These are phyloP conservation scores for Erythrocebus patas DNA, from an alignment of 2,113 vertebrate species.

Conservation along the genomic window DNA sequence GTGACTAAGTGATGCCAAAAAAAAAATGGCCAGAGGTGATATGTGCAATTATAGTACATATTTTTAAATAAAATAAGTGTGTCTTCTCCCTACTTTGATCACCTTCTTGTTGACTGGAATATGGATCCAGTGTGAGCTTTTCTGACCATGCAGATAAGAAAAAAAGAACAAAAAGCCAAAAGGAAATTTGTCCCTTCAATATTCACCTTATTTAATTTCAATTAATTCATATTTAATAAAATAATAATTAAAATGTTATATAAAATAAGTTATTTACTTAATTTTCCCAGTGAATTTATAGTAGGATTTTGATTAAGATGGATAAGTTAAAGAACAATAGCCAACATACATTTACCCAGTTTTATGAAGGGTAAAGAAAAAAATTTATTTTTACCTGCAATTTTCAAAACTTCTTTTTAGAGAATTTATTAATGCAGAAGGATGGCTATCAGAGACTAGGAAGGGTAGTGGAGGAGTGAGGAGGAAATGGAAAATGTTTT, in stretches of 20 bases:
- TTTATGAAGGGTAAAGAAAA: not conserved
- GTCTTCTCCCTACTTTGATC: not conserved
- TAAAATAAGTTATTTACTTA: not conserved
- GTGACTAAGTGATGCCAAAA: not conserved
- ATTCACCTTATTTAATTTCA: not conserved
- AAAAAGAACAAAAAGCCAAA: not conserved
- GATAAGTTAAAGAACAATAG: not conserved
- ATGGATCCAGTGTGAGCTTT: not conserved
- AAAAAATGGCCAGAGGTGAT: not conserved
- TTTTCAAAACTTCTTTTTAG: not conserved
- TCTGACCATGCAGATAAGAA: not conserved
- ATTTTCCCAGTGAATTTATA: not conserved
- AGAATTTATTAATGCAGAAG: not conserved
- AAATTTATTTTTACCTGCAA: not conserved
- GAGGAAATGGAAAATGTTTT: not conserved
- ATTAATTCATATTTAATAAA: not conserved
- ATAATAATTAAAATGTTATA: not conserved
- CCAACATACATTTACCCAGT: not conserved
- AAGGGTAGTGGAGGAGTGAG: too few relatives aligned
- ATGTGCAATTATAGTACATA: not conserved
- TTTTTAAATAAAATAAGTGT: not conserved
- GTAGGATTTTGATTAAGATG: not conserved
- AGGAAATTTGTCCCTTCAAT: not conserved
- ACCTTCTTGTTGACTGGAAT: not conserved
- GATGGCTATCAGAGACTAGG: too few relatives aligned